These are phyloP conservation scores for Polyommatus iphigenia DNA, from an alignment of 2,888 invertebrate genomes.

Conservation along the genomic window DNA sequence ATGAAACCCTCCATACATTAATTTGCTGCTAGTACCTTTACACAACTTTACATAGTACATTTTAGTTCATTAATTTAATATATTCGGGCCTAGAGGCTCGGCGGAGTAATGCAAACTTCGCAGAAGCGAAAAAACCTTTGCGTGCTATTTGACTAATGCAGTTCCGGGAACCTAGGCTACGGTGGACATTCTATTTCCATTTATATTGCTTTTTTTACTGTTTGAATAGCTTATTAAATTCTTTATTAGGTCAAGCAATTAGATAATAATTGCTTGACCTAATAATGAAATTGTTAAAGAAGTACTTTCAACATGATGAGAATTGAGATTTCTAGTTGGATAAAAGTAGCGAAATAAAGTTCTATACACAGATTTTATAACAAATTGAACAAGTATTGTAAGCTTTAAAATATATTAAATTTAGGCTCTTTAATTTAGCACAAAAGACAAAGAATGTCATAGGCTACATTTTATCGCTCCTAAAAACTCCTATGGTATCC, in stretches of 20 bases:
- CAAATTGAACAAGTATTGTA: no score
- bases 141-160: constrained; percentile 17
- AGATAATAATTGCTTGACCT: no score
- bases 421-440: no score
- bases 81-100: not conserved
- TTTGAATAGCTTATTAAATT: not conserved
- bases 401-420: not conserved
- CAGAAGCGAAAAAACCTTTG: constrained; percentile 21
- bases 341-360: not conserved
- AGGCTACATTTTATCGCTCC: no score
- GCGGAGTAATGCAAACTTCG: constrained; percentile 14
- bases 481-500: no score
- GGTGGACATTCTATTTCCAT: not conserved
- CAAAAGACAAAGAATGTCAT: no score
- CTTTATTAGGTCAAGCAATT: not conserved
- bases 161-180: constrained; percentile 14
- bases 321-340: not conserved
- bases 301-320: not conserved
- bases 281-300: not conserved
- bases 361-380: not conserved
- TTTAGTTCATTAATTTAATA: constrained; percentile 29
- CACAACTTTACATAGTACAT: not conserved
- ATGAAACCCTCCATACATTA: no score
- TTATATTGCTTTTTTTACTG: constrained; percentile 14
- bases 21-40: not conserved